Conservation (phyloP, 2,113 vertebrate genomes). For the Toxostoma redivivum region DNA sequence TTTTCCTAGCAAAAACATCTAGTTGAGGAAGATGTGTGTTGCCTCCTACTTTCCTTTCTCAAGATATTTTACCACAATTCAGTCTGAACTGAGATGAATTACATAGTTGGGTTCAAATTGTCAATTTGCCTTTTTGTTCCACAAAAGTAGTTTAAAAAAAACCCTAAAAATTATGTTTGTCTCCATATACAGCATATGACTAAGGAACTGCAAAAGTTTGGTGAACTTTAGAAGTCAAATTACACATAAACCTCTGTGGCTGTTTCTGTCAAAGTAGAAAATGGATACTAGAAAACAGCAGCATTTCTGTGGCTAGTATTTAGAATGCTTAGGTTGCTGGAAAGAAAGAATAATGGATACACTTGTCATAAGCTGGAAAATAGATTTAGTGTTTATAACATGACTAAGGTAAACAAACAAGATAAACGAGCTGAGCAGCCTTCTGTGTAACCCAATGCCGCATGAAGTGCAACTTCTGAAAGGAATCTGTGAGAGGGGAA, state of each 20-base stretch:
- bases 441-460: conserved; percentile 32
- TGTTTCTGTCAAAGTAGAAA: not conserved
- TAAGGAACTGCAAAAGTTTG: not conserved
- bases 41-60: not conserved
- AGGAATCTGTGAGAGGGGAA: not conserved
- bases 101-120: not conserved
- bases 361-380: conserved; percentile 40
- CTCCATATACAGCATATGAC: not conserved
- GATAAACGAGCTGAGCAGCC: conserved; percentile 32
- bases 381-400: not conserved
- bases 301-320: conserved; percentile 3
- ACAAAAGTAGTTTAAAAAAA: not conserved
- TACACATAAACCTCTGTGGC: not conserved
- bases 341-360: conserved; percentile 27
- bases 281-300: conserved; percentile 5
- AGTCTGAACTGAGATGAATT: not conserved
- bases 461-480: conserved; percentile 12
- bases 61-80: not conserved
- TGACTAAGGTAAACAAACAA: conserved; percentile 53
- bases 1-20: not conserved
- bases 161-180: not conserved
- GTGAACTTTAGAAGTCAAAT: not conserved
- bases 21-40: not conserved
- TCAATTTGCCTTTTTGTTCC: not conserved
- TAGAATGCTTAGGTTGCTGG: not conserved